Conservation (phyloP, 2,113 vertebrate species). For the Phocoena sinus region DNA sequence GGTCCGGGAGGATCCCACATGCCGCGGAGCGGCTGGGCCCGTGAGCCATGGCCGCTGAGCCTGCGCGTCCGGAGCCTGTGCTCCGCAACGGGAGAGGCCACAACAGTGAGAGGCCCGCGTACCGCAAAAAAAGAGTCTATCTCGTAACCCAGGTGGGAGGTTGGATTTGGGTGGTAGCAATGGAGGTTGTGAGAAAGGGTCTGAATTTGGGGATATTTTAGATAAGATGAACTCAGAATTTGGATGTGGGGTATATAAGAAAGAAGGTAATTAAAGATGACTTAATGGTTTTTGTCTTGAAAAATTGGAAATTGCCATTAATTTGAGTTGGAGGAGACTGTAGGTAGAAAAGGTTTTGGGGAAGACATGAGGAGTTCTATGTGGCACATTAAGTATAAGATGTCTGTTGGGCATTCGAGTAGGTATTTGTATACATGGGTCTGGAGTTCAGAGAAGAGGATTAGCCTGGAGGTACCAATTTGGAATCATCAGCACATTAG, state of each 20-base stretch:
- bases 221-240: neutral
- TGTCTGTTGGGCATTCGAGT: neutral
- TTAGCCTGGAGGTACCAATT: neutral
- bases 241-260: neutral
- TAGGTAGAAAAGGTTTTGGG: neutral
- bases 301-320: neutral
- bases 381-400: neutral
- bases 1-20: accelerated
- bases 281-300: neutral
- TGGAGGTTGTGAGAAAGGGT: neutral
- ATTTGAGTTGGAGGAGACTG: neutral
- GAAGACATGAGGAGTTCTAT: neutral
- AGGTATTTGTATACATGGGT: neutral
- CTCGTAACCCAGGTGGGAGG: neutral
- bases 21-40: no score
- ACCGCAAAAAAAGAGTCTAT: no score
- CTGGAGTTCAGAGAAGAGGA: neutral
- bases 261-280: neutral
- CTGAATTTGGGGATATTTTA: neutral
- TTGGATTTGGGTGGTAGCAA: neutral
- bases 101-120: no score
- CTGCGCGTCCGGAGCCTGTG: no score
- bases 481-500: neutral
- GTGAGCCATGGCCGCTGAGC: no score
- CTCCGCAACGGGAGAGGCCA: no score